Conservation (phyloP, 2,888 invertebrate species). For the Spodoptera picta region DNA sequence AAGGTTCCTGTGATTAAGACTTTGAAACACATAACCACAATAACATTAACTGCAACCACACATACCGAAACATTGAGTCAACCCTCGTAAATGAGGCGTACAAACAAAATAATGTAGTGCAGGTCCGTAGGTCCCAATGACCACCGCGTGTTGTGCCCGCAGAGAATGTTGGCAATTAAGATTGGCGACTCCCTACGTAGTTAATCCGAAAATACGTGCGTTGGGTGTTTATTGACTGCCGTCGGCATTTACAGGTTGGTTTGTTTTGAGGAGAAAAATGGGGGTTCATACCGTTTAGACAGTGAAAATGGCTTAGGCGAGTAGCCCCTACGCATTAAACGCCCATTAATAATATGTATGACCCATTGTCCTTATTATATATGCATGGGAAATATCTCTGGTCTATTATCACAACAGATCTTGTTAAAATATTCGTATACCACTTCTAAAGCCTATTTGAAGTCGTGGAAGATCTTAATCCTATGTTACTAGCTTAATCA, state of each 20-base stretch:
- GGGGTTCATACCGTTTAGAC: slow-evolving; percentile 53
- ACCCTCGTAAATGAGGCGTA: slow-evolving; percentile 80
- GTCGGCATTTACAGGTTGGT: slow-evolving; percentile 70
- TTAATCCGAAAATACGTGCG: slow-evolving; percentile 87
- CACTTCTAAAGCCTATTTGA: slow-evolving; percentile 31
- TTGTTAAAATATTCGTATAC: slow-evolving; percentile 1
- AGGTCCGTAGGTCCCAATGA: slow-evolving; percentile 76
- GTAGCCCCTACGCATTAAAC: slow-evolving; percentile 28
- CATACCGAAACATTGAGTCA: slow-evolving; percentile 68
- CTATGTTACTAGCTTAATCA: slow-evolving; percentile 50
- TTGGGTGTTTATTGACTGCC: slow-evolving; percentile 84
- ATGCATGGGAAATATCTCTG: slow-evolving; percentile 4
- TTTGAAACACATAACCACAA: slow-evolving; percentile 40
- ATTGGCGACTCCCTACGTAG: slow-evolving; percentile 83
- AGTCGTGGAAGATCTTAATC: slow-evolving; percentile 45
- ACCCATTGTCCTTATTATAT: slow-evolving; percentile 17
- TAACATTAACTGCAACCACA: slow-evolving; percentile 61
- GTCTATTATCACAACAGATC: not conserved
- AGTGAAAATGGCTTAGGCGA: slow-evolving; percentile 41
- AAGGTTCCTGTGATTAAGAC: slow-evolving; percentile 30
- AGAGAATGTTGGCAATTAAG: slow-evolving; percentile 83
- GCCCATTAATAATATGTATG: slow-evolving; percentile 31
- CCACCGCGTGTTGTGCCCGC: slow-evolving; percentile 69
- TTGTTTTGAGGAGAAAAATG: slow-evolving; percentile 72
- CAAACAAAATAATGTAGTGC: slow-evolving; percentile 83